Percentiles rank a stretch among this genome's conserved stretches.
Evolutionary conservation across 2,113 vertebrate species (phyloP).

Genomic region (Gallinago jamesoni): DNA sequence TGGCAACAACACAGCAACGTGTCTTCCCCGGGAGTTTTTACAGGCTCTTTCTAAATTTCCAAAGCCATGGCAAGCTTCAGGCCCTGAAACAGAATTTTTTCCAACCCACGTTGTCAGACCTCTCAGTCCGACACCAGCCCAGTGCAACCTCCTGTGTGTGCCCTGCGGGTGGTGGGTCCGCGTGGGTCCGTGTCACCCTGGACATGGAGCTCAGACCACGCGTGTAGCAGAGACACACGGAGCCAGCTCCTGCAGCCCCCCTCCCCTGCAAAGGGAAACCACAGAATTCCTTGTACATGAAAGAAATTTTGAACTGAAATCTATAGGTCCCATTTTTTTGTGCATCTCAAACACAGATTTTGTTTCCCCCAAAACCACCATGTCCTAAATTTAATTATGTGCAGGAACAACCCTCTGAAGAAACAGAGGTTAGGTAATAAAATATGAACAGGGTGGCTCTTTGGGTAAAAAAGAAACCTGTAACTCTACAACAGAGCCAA

Average conservation of each 20-base stretch:
- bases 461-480: background rate
- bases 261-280: background rate
- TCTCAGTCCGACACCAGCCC: background rate
- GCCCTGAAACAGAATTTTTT: background rate
- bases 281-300: background rate
- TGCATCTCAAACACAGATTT: background rate
- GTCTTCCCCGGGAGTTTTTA: background rate
- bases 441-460: background rate
- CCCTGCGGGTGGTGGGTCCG: background rate
- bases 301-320: background rate
- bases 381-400: background rate
- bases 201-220: background rate
- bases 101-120: background rate
- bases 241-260: background rate
- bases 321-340: background rate
- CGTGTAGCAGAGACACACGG: background rate
- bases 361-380: background rate
- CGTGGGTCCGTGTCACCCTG: background rate
- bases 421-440: background rate
- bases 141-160: background rate
- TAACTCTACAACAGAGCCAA: background rate
- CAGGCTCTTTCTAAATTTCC: background rate
- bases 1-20: background rate
- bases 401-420: background rate
- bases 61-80: background rate